Conservation (phyloP, 1,140 invertebrate genomes). For the Dinothrombium tinctorium region DNA sequence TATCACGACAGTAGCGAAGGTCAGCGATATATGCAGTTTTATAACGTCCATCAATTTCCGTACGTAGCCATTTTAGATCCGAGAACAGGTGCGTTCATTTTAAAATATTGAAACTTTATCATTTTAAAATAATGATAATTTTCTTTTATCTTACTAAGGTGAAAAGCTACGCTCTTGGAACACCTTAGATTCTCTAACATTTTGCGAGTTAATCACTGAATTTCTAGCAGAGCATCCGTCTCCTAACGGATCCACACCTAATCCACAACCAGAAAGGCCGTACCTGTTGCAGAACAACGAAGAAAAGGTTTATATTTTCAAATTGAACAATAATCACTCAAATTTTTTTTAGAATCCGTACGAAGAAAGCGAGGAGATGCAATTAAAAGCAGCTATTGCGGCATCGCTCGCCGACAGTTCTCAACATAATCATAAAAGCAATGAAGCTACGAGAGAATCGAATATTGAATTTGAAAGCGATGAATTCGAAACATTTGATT, state of each 20-base stretch:
- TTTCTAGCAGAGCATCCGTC: conserved; percentile 20
- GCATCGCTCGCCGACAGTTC: conserved; percentile 20
- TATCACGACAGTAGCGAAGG: conserved; percentile 42
- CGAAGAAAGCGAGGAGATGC: conserved; percentile 25
- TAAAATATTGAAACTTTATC: conserved; percentile 5
- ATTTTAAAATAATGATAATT: background rate
- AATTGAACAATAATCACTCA: background rate
- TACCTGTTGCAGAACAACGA: background rate
- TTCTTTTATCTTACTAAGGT: conserved; percentile 14
- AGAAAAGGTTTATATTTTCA: background rate
- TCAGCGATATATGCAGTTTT: conserved; percentile 39
- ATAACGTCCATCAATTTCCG: conserved; percentile 37
- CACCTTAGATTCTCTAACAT: conserved; percentile 26
- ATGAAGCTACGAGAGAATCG: conserved; percentile 7
- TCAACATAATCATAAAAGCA: conserved; percentile 5
- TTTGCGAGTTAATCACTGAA: conserved; percentile 24
- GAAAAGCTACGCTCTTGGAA: conserved; percentile 33
- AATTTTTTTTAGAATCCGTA: conserved; percentile 18
- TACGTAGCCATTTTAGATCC: conserved; percentile 50
- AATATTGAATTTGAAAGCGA: conserved; percentile 17
- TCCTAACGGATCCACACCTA: conserved; percentile 15
- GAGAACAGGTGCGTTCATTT: conserved; percentile 31
- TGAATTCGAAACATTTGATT: conserved; percentile 23
- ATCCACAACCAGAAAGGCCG: background rate
- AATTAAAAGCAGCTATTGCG: conserved; percentile 25